phyloP scores from a whole-genome alignment of 2,888 invertebrate species.

The Nebria salina region DNA sequence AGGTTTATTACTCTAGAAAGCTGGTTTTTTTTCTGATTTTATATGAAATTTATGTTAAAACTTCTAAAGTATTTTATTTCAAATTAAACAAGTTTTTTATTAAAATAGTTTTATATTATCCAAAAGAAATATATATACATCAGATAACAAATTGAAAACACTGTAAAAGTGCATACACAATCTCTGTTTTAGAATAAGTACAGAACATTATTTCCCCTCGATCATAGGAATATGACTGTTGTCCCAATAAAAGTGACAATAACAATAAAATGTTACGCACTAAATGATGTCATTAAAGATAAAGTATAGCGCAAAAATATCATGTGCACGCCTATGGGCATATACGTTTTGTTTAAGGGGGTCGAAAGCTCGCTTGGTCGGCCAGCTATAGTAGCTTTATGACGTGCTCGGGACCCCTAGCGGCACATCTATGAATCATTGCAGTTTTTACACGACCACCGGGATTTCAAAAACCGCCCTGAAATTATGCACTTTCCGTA shows the following conservation, averaged over 20 bases:
- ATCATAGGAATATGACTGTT: background rate
- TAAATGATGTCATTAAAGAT: background rate
- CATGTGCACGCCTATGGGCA: background rate
- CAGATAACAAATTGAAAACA: too few relatives aligned
- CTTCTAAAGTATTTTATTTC: too few relatives aligned
- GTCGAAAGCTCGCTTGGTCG: background rate
- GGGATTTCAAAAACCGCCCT: constrained; percentile 38
- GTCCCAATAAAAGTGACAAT: constrained; percentile 16
- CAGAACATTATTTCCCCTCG: background rate
- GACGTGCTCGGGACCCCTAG: constrained; percentile 31
- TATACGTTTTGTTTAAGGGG: background rate
- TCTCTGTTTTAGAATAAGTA: too few relatives aligned
- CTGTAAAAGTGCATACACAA: too few relatives aligned
- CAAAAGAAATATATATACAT: too few relatives aligned
- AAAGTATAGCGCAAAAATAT: background rate
- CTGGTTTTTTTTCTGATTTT: too few relatives aligned
- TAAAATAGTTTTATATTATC: too few relatives aligned
- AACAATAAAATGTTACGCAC: background rate
- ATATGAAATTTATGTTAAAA: too few relatives aligned
- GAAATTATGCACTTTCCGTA: constrained; percentile 39
- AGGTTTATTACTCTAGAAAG: too few relatives aligned
- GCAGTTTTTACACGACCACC: constrained; percentile 39
- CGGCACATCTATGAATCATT: constrained; percentile 36
- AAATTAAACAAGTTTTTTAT: too few relatives aligned
- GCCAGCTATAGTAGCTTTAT: constrained; percentile 12